A percentile compares a stretch with the other conserved stretches of the same genome.
Conservation (phyloP, 1,140 invertebrate species). For the Hycleus phaleratus region DNA sequence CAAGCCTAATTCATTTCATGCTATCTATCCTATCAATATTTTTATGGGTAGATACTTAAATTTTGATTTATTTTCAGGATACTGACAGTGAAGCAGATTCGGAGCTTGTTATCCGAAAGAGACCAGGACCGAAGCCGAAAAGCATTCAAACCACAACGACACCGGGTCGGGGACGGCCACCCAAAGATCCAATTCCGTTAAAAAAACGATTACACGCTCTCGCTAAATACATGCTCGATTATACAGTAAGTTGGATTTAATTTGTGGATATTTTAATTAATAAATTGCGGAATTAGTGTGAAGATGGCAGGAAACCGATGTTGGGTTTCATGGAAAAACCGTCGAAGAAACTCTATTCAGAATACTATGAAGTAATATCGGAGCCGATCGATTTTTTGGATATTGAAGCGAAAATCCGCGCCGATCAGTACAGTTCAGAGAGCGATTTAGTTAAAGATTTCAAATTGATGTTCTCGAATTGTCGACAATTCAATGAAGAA, state of each 20-base stretch:
- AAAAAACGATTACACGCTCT: conserved; percentile 68
- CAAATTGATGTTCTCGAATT: conserved; percentile 90
- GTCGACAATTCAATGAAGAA: conserved; percentile 93
- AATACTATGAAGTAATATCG: conserved; percentile 91
- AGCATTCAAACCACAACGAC: conserved; percentile 40
- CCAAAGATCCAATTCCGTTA: conserved; percentile 55
- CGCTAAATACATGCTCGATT: conserved; percentile 69
- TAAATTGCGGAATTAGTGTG: conserved; percentile 46
- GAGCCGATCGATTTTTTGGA: conserved; percentile 93
- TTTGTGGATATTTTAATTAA: conserved; percentile 1
- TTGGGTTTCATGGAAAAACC: conserved; percentile 94
- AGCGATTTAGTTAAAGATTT: conserved; percentile 57
- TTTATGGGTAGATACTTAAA: not conserved
- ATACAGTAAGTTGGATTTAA: conserved; percentile 50
- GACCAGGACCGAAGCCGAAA: conserved; percentile 46
- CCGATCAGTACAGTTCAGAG: conserved; percentile 52
- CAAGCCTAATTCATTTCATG: too few species aligned
- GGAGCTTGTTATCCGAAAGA: conserved; percentile 36
- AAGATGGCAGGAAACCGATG: conserved; percentile 78
- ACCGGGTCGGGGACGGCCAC: conserved; percentile 38
- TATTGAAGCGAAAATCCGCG: conserved; percentile 86
- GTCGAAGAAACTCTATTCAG: conserved; percentile 89
- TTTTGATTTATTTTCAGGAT: conserved; percentile 39
- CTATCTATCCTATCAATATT: too few species aligned
- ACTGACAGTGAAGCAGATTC: conserved; percentile 49